Percentiles rank a stretch among this genome's conserved stretches.
phyloP scores from a whole-genome alignment of 2,113 vertebrate species.

The Perca flavescens region DNA sequence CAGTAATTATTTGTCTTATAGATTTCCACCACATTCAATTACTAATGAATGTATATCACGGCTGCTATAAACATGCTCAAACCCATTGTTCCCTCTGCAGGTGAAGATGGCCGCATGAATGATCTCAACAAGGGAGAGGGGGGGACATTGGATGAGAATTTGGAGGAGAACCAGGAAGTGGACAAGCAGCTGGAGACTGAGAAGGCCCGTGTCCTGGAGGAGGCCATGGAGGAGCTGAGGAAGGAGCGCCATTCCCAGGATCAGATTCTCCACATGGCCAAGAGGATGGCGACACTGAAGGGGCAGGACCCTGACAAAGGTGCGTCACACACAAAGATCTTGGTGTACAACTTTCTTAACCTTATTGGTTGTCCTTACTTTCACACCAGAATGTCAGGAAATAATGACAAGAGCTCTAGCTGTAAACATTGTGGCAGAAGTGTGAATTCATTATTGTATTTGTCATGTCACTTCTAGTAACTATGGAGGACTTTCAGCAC shows the following conservation, averaged over 20 bases:
- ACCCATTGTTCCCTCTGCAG: conserved; percentile 63
- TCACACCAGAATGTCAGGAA: not conserved
- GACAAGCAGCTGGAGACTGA: conserved; percentile 87
- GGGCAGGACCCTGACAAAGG: conserved; percentile 92
- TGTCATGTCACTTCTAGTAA: conserved; percentile 82
- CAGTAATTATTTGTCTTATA: conserved; percentile 56
- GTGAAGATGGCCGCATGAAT: conserved; percentile 82
- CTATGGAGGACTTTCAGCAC: conserved; percentile 84
- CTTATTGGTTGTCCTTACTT: not conserved
- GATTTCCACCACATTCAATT: not conserved
- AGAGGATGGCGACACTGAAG: conserved; percentile 89
- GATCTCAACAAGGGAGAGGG: conserved; percentile 87
- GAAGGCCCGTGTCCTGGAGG: conserved; percentile 88
- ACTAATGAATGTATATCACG: not conserved
- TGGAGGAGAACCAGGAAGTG: conserved; percentile 77
- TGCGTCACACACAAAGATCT: conserved; percentile 61
- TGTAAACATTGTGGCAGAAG: not conserved
- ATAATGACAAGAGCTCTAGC: not conserved
- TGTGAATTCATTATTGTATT: conserved; percentile 5
- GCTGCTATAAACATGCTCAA: not conserved
- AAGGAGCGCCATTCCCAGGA: conserved; percentile 88
- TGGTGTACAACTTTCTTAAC: not conserved
- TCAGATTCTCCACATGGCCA: conserved; percentile 89
- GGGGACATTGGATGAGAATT: conserved; percentile 72
- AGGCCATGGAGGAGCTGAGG: conserved; percentile 88